Percentiles rank a stretch among this genome's conserved stretches.
These are phyloP conservation scores for Rattus norvegicus DNA, from an alignment of 2,113 vertebrate species.

Conservation along the genomic window GRCr8 NC_086039.1:145489001-145489500, in stretches of 20 bases:
- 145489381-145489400: neutral
- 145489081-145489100: no score
- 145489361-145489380: neutral
- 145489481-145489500: neutral
- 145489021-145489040: no score
- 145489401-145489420: neutral
- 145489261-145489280: neutral
- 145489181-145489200: no score
- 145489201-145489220: no score
- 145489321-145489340: neutral
- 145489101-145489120: no score
- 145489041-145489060: no score
- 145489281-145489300: neutral
- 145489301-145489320: neutral
- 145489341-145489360: conserved; percentile 9
- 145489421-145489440: neutral
- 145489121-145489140: no score
- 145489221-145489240: neutral
- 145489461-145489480: neutral
- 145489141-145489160: no score
- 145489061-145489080: no score
- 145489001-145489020: no score
- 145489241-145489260: neutral
- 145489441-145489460: neutral
- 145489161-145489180: no score